Evolutionary conservation across 2,113 vertebrate genomes (phyloP).

Genomic region (Bettongia penicillata): DNA sequence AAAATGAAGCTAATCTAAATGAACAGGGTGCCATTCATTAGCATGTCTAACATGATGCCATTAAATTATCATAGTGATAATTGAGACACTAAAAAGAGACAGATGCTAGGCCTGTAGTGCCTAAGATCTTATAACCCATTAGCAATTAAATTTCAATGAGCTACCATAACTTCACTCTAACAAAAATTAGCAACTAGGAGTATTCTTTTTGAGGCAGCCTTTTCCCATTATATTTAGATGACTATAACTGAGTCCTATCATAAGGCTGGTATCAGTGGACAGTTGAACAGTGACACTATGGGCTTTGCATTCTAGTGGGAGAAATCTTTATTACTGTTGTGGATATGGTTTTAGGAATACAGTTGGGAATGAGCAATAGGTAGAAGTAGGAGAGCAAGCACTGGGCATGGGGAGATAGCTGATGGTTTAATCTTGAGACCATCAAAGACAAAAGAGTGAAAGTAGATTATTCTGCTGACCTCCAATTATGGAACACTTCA

Average conservation of each 20-base stretch:
- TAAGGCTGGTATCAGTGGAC: not conserved
- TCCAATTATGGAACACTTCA: not conserved
- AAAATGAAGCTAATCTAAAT: constrained; percentile 77
- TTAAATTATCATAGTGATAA: constrained; percentile 85
- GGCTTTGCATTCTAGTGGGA: not conserved
- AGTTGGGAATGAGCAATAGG: not conserved
- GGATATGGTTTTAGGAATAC: not conserved
- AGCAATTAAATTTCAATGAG: constrained; percentile 84
- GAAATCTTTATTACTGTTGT: not conserved
- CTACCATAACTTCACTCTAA: constrained; percentile 78
- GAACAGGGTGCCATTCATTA: constrained; percentile 81
- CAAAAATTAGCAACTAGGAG: constrained; percentile 79
- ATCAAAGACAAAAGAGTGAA: not conserved
- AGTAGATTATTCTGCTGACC: not conserved
- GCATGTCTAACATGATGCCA: constrained; percentile 79
- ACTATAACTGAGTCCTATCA: not conserved
- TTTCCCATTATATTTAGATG: constrained; percentile 32
- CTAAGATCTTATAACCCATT: constrained; percentile 81
- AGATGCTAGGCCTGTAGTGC: constrained; percentile 81
- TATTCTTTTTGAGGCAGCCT: constrained; percentile 66
- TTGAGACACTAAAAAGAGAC: constrained; percentile 84
- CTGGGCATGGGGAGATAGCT: not conserved
- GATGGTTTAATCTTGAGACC: not conserved
- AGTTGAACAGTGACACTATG: not conserved
- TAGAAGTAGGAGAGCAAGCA: not conserved